Base-by-base conservation (phyloP, 2,797 vertebrate species). In the Darevskia nairensis region DNA sequence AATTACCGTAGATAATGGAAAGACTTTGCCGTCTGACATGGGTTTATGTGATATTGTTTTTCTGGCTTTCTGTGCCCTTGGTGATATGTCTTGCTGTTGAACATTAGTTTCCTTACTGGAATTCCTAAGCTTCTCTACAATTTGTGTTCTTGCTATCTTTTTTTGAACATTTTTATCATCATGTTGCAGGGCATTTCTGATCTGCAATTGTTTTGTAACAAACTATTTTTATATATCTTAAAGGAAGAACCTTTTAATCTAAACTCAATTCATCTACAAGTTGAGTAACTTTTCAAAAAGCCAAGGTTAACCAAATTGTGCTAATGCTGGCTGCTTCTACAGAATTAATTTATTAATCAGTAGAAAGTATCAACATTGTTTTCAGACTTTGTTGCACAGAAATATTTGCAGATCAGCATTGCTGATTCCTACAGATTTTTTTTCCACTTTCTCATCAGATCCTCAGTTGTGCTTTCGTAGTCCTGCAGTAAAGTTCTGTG, bases 1-100 rank as follows among this genome's bases (percentile, higher is more conserved):
- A 92, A 59, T 89, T 93, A n/a, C n/a, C n/a, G n/a, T n/a, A 82
- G 91, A 85, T 82, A 89, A 90, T 94, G 71, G 92, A 94, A 95
- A 94, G 92, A 86, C 97, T 98, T 98, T 98, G 98, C 98, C 98
- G 98, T 99, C 98, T 99, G 99, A 99, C 98, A 98, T 98, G 97
- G 98, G 97, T 97, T 98, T 98, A 97, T 98, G 98, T 99, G 98
- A 98, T 98, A 98, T 97, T 97, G 97, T 96, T 96, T 98, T 97
- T 98, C 97, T 98, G 97, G 97, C 97, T 98, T 98, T 98, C 97
- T 98, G 96, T 0, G 91, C 96, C 95, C 94, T 94, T 88, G 92
- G 89, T 95, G 93, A 91, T 80, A 86, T 94, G 94, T 96, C 93
- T 96, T n/a, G 87, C 94, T 94, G 86, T 74, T 59, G 71, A 87